These are phyloP conservation scores for Zaprionus capensis DNA, from an alignment of 1,140 invertebrate genomes.

Conservation along the genomic window DNA sequence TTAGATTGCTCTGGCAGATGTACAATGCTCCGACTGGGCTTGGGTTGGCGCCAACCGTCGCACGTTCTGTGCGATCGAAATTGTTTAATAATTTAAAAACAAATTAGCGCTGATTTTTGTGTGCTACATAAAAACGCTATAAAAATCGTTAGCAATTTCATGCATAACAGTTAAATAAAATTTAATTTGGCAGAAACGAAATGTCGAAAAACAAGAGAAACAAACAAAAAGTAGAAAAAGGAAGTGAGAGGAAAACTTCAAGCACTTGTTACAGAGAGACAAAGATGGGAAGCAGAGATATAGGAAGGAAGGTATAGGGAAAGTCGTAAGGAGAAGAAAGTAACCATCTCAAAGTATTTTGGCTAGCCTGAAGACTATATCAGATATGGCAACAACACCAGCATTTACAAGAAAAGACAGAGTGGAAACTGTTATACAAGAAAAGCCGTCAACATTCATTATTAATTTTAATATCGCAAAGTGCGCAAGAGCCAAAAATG, in stretches of 20 bases:
- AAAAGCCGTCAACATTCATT: slow-evolving; percentile 70
- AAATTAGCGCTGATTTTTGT: slow-evolving; percentile 73
- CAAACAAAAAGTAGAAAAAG: slow-evolving; percentile 45
- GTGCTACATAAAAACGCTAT: slow-evolving; percentile 60
- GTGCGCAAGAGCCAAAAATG: slow-evolving; percentile 44
- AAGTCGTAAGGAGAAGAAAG: slow-evolving; percentile 2
- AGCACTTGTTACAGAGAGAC: neutral
- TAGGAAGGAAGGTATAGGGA: neutral
- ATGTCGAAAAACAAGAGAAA: slow-evolving; percentile 27
- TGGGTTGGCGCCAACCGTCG: slow-evolving; percentile 10
- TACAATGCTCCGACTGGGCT: slow-evolving; percentile 20
- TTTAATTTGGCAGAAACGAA: slow-evolving; percentile 77
- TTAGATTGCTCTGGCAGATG: slow-evolving; percentile 67
- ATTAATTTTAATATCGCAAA: slow-evolving; percentile 82
- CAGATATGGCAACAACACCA: slow-evolving; percentile 33
- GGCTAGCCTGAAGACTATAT: slow-evolving; percentile 57
- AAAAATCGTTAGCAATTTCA: slow-evolving; percentile 73
- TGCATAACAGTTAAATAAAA: slow-evolving; percentile 80
- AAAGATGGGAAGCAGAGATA: neutral
- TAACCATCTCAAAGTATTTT: slow-evolving; percentile 52
- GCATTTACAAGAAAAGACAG: neutral
- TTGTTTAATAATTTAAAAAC: slow-evolving; percentile 82
- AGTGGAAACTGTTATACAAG: slow-evolving; percentile 44
- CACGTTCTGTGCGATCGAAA: slow-evolving; percentile 58
- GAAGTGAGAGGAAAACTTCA: slow-evolving; percentile 54